Base-by-base conservation (phyloP, 1,140 invertebrate genomes). In the Dryas iulia region DNA sequence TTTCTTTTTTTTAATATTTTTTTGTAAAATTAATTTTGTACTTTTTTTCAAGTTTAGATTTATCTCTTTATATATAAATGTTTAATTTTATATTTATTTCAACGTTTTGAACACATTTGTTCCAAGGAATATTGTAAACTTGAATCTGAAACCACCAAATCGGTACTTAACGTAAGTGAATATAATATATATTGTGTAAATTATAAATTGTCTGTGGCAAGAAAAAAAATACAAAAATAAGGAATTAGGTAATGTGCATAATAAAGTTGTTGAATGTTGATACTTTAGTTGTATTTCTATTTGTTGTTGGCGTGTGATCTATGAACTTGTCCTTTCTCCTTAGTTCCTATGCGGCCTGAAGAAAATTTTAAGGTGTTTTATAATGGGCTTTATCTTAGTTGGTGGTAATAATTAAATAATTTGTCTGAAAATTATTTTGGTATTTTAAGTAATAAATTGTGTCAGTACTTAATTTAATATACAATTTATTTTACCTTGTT, bases 241-340 rank as follows among this genome's bases (percentile, higher is more conserved):
- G n/a, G 39, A 47, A 21, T 18, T 18, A 77, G 65, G 53, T 77
- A 73, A 76, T 81, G 74, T 80, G 80, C 80, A 84, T 84, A 84
- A 82, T 84, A 81, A 72, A 72, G 35, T 63, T 73, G 61, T 76
- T 65, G 33, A 67, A 63, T 67, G 66, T 69, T 72, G 52, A 57
- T 52, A 59, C 59, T 54, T 72, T 67, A 71, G 64, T 63, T 69
- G 28, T 18, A 56, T 33, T 30, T 25, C 53, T 11, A 47, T 47
- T 47, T 47, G 10, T 21, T 47, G 14, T 21, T 7, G 14, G 1
- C 10, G 18, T 21, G 39, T 5, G 33, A 39, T 39, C 14, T 33
- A 11, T 35, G 12, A 35, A 14, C 14, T 35, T 3, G 33, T 47
- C 39, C 39, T 47, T 18, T 47, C 7, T 47, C 39, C 18, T 47